Conservation (phyloP, 2,888 invertebrate genomes). For the Busseola fusca region DNA sequence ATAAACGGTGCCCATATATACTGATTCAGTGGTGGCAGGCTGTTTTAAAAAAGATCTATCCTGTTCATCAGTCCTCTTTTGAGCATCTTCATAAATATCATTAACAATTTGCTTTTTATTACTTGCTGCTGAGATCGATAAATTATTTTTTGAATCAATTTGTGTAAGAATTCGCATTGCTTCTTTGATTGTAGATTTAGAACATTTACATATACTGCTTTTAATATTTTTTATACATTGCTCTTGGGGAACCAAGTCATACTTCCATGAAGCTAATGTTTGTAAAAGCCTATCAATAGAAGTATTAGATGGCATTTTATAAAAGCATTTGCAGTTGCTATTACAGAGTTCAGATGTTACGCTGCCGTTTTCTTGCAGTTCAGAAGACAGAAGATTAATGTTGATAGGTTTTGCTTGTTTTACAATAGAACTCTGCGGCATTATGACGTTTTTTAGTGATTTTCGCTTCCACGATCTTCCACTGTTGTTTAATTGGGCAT, state of each 20-base stretch:
- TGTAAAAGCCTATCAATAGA: constrained; percentile 80
- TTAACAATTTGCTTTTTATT: constrained; percentile 21
- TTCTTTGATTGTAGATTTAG: constrained; percentile 36
- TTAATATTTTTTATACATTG: constrained; percentile 31
- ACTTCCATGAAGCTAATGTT: constrained; percentile 72
- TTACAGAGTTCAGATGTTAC: constrained; percentile 62
- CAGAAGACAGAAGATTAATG: constrained; percentile 49
- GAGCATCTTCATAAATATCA: constrained; percentile 1
- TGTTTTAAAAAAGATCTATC: constrained; percentile 5
- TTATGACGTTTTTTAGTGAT: constrained; percentile 53
- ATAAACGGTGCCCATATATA: constrained; percentile 78
- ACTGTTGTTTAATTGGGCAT: constrained; percentile 21
- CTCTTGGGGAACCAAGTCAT: constrained; percentile 58
- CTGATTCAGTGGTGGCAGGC: constrained; percentile 69
- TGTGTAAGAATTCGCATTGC: constrained; percentile 4
- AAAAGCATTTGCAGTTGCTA: constrained; percentile 76
- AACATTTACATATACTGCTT: constrained; percentile 39
- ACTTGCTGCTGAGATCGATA: constrained; percentile 8
- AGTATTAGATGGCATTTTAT: constrained; percentile 79
- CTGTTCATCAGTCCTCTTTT: constrained; percentile 12
- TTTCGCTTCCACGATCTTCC: constrained; percentile 57
- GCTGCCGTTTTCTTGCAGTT: constrained; percentile 45
- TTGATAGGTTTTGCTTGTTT: constrained; percentile 71
- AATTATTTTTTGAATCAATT: constrained; percentile 28
- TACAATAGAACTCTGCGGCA: constrained; percentile 57